Evolutionary conservation across 2,888 invertebrate species (phyloP).

Genomic region (Andrena hattorfiana): DNA sequence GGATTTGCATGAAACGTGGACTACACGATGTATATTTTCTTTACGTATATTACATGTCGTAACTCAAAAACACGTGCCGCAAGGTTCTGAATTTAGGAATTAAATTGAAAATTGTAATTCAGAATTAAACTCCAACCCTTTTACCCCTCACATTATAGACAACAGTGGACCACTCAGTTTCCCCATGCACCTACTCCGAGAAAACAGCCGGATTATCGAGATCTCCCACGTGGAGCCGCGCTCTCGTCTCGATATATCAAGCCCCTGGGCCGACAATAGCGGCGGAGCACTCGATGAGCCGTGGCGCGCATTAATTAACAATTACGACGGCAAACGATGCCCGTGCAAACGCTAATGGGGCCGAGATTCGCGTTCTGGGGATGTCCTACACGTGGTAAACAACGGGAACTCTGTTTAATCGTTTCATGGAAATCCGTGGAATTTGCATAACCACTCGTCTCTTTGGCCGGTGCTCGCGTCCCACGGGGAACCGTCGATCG

Average conservation of each 20-base stretch:
- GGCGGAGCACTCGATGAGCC: slow-evolving; percentile 15
- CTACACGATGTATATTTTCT: too few species aligned
- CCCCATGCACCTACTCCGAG: background rate
- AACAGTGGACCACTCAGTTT: too few species aligned
- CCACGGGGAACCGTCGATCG: background rate
- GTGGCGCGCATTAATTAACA: slow-evolving; percentile 64
- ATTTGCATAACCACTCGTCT: slow-evolving; percentile 61
- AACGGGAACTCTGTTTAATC: slow-evolving; percentile 71
- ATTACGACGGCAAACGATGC: slow-evolving; percentile 60
- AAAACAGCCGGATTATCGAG: background rate
- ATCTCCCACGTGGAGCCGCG: background rate
- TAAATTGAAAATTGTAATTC: too few species aligned
- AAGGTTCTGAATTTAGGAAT: too few species aligned
- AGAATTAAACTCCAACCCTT: too few species aligned
- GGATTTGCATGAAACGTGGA: too few species aligned
- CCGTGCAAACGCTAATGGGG: slow-evolving; percentile 50
- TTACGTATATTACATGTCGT: too few species aligned
- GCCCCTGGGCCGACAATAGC: background rate
- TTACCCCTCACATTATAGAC: too few species aligned
- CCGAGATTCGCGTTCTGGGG: slow-evolving; percentile 49
- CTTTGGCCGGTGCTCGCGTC: slow-evolving; percentile 6
- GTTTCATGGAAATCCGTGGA: slow-evolving; percentile 71
- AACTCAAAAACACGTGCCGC: too few species aligned
- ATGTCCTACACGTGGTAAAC: slow-evolving; percentile 63
- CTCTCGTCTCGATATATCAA: background rate